Evolutionary conservation across 2,888 invertebrate species (phyloP), one percentile per base, ranked within the genome.

Genomic region (Bellardia bayeri): DNA sequence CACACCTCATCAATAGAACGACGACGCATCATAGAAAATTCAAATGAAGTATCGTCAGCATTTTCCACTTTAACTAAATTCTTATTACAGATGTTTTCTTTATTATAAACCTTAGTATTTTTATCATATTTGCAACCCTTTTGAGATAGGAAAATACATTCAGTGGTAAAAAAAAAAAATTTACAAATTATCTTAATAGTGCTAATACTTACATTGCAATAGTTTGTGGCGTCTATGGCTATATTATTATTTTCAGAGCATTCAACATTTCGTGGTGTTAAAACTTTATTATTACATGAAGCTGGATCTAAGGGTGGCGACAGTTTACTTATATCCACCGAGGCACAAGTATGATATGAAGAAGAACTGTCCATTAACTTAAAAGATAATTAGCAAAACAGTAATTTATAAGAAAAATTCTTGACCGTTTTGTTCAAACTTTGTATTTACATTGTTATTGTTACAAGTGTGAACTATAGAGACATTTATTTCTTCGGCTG

Each of bases 401-500:
- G 37, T 4, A 51, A 5, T 49, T 13, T 5, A 51, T 51, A n/a
- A n/a, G n/a, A 5, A 6, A 51, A 51, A 40, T 23, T 23, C 40
- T 7, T 58, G n/a, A 1, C 37, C 5, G 14, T 14, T 49, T 49
- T 37, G 14, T 16, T 64, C 13, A 30, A 68, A 16, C 0, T 23
- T 23, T 1, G 8, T 33, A 54, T 58, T 78, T 83, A 78, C 83
- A 71, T 71, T 78, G 5, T 82, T 93, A 88, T 92, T 91, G 68
- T 75, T 88, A 80, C 91, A 93, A 0, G 91, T 91, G n/a, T 93
- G 92, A 3, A 91, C 86, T 13, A 91, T 88, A 3, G 93, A 92
- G 0, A 92, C 88, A 71, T 93, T 91, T 14, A 95, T 94, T 90
- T 95, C 96, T 87, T 96, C 96, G 5, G 96, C 96, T 75, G 97